Evolutionary conservation across 2,797 vertebrate genomes (phyloP), one percentile per base, ranked within the genome.

Genomic region (Phylloscopus collybita): DNA sequence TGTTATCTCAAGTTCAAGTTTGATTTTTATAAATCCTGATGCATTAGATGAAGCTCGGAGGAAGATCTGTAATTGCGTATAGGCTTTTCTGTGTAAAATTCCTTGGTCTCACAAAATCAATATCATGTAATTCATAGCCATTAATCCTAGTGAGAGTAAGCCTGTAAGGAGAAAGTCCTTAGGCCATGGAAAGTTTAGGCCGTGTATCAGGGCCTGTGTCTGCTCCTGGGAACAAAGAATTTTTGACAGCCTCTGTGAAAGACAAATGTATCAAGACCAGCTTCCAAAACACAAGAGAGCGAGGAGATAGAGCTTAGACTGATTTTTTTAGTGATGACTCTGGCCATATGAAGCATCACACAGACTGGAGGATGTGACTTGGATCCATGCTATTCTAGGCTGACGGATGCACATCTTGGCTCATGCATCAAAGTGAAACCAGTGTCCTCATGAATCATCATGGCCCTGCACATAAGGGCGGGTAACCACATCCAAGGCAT

Each of bases 1-100:
- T 75, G 61, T 71, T 83, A 72, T 69, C 59, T 88, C 30, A 75
- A 80, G 61, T 57, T 88, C 42, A 86, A 51, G 23, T 76, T 75
- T 91, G 62, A 59, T 70, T 95, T 90, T 95, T 86, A 45, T 49
- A 81, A 59, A 75, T 86, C 34, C n/a, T 72, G 34, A 72, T 72
- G 50, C 47, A 19, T 75, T 78, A 78, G 45, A 10, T 73, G 34
- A 88, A 74, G 29, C 90, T 88, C 65, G 64, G 72, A 64, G 57
- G 32, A 86, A 88, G 49, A 67, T 64, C 53, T 85, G 49, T 86
- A 88, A 64, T 78, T 90, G 62, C 30, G 9, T 47, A 16, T 40
- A 65, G 12, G 19, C 26, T 93, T 86, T 83, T 45, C 53, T 53
- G 30, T 34, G 38, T 72, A 17, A 88, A 81, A 50, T 86, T 80